These are phyloP conservation scores for Nematostella vectensis DNA, from an alignment of 92 coral and sea anemone genomes.

Conservation along the genomic window DNA sequence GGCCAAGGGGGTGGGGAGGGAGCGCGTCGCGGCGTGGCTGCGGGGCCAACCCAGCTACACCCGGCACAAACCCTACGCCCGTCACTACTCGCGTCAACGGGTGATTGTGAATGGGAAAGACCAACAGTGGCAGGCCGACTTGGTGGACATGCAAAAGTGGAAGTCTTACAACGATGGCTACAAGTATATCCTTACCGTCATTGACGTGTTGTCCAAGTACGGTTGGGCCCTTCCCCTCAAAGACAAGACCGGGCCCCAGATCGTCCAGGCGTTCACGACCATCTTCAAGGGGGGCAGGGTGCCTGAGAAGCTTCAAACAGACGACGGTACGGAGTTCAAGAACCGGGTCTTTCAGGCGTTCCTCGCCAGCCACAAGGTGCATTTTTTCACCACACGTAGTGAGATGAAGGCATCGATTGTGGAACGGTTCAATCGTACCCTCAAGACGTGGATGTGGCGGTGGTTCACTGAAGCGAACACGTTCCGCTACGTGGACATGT, in stretches of 20 bases:
- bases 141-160: too few relatives aligned
- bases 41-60: too few relatives aligned
- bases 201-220: slow-evolving; percentile 5
- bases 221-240: too few relatives aligned
- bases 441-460: slow-evolving; percentile 26
- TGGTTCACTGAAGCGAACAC: slow-evolving; percentile 25
- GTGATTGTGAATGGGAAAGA: too few relatives aligned
- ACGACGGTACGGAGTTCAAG: slow-evolving; percentile 11
- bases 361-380: too few relatives aligned
- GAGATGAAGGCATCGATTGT: slow-evolving; percentile 16
- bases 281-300: slow-evolving; percentile 9
- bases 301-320: slow-evolving; percentile 9
- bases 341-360: slow-evolving; percentile 4
- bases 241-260: neutral
- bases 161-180: too few relatives aligned
- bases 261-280: slow-evolving; percentile 7
- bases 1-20: too few relatives aligned
- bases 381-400: slow-evolving; percentile 9
- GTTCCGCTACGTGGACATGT: slow-evolving; percentile 16
- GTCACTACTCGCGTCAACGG: too few relatives aligned
- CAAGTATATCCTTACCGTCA: too few relatives aligned
- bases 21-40: too few relatives aligned
- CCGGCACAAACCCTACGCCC: too few relatives aligned
- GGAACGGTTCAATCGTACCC: slow-evolving; percentile 34
- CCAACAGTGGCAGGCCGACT: too few relatives aligned